These are phyloP conservation scores for Rousettus madagascariensis DNA, from an alignment of 2,797 vertebrate genomes.

Conservation along the genomic window DNA sequence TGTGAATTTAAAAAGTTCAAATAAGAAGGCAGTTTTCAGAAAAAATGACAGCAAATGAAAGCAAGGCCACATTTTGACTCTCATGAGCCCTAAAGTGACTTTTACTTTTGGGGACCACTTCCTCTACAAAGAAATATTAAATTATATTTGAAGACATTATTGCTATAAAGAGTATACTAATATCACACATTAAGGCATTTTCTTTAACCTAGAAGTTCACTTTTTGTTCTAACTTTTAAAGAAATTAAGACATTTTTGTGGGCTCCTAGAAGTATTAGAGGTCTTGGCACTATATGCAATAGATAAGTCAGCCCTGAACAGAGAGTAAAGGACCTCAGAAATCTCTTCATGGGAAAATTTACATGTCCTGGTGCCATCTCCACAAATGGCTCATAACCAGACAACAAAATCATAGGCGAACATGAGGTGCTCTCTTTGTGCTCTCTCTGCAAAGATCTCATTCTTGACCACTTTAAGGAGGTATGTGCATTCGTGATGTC, in stretches of 20 bases:
- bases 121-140: neutral
- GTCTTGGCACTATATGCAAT: neutral
- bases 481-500: neutral
- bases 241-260: neutral
- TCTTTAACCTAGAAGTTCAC: neutral
- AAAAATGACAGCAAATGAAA: neutral
- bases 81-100: neutral
- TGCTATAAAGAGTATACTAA: neutral
- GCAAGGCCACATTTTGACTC: neutral
- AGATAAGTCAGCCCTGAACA: neutral
- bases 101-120: neutral
- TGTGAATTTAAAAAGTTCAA: neutral
- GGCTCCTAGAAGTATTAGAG: neutral
- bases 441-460: neutral
- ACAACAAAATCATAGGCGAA: neutral
- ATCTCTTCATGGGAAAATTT: neutral
- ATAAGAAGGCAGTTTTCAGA: neutral
- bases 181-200: neutral
- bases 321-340: neutral
- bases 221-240: neutral
- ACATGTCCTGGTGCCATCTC: neutral
- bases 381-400: neutral
- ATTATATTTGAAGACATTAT: neutral
- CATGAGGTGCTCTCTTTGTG: neutral
- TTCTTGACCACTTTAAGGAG: neutral